A percentile compares a stretch with the other conserved stretches of the same genome.
Evolutionary conservation across 2,888 invertebrate genomes (phyloP).

Genomic region (Eupithecia exiguata): DNA sequence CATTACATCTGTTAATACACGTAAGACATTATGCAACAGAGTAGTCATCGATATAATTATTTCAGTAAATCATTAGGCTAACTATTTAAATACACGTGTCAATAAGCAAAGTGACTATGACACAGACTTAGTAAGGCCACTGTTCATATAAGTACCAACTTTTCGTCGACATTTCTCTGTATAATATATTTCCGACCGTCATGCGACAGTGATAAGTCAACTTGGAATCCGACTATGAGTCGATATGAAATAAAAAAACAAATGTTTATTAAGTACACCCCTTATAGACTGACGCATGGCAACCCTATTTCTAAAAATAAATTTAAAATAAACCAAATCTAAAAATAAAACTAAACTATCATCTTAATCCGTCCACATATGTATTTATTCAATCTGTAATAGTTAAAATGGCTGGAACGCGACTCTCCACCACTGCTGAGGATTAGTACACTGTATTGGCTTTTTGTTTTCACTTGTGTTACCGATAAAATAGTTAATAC

Average conservation of each 20-base stretch:
- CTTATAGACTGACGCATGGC: not conserved
- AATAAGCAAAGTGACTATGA: not conserved
- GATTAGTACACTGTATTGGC: slow-evolving; percentile 39
- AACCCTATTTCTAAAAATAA: slow-evolving; percentile 1
- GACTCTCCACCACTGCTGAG: slow-evolving; percentile 27
- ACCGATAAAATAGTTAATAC: not conserved
- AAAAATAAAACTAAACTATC: not conserved
- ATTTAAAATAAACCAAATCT: too few relatives aligned
- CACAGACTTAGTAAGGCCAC: not conserved
- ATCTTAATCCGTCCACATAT: slow-evolving; percentile 30
- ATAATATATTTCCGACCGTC: not conserved
- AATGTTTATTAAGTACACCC: not conserved
- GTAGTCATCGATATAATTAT: too few relatives aligned
- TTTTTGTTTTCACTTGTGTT: slow-evolving; percentile 18
- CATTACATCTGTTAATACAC: too few relatives aligned
- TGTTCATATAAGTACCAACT: not conserved
- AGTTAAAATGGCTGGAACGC: slow-evolving; percentile 40
- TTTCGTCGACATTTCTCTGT: not conserved
- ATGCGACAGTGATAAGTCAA: not conserved
- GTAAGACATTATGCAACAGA: too few relatives aligned
- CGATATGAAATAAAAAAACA: too few relatives aligned
- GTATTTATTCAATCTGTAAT: slow-evolving; percentile 40
- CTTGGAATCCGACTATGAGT: not conserved
- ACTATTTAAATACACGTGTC: too few relatives aligned
- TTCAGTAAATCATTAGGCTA: too few relatives aligned